Percentiles rank a stretch among this genome's conserved stretches.
Conservation (phyloP, 2,888 invertebrate genomes). For the Hydrotaea diabolus region DNA sequence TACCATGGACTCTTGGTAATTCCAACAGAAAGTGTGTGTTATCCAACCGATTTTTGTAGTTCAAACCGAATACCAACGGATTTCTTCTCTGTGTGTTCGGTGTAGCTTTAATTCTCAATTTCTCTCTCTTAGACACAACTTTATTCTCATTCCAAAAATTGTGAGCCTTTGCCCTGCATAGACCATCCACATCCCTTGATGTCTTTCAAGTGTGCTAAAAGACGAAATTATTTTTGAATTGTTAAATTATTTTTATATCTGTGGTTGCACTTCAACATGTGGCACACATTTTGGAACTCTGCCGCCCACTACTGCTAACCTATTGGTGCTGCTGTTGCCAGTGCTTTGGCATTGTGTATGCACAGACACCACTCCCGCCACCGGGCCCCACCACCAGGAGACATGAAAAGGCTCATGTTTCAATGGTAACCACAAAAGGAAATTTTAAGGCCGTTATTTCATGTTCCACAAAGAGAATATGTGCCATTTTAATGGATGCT, state of each 20-base stretch:
- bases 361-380: no score
- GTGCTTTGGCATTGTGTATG: not conserved
- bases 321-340: not conserved
- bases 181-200: no score
- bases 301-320: not conserved
- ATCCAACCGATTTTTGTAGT: no score
- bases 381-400: no score
- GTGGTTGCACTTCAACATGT: slow-evolving; percentile 11
- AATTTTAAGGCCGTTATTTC: not conserved
- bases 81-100: no score
- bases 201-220: not conserved
- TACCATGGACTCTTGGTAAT: no score
- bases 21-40: no score
- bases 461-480: not conserved
- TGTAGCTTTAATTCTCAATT: no score
- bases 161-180: no score
- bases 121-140: no score
- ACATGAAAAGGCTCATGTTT: slow-evolving; percentile 38
- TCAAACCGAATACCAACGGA: no score
- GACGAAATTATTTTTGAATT: slow-evolving; percentile 2
- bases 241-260: not conserved
- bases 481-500: not conserved
- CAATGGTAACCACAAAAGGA: slow-evolving; percentile 43
- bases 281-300: not conserved
- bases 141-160: no score